These are phyloP conservation scores for Drosophila bipectinata DNA, from an alignment of 1,140 invertebrate genomes.

Conservation along the genomic window DNA sequence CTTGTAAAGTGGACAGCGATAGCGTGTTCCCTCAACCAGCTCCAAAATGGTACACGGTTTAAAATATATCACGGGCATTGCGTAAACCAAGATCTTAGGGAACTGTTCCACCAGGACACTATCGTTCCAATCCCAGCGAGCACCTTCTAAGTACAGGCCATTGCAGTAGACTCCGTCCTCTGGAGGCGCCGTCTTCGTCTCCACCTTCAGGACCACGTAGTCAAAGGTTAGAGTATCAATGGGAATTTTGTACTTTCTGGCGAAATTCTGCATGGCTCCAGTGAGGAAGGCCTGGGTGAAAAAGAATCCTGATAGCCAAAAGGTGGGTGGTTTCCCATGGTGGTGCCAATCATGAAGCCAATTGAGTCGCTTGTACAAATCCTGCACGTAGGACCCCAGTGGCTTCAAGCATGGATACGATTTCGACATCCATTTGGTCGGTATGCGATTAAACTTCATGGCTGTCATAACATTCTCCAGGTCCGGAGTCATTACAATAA, in stretches of 20 bases:
- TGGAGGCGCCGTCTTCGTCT: conserved; percentile 85
- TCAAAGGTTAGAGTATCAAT: conserved; percentile 94
- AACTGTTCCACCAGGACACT: conserved; percentile 89
- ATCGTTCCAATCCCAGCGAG: conserved; percentile 89
- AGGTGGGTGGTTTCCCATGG: conserved; percentile 89
- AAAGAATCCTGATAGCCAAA: conserved; percentile 98
- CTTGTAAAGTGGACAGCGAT: conserved; percentile 94
- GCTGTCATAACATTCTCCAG: conserved; percentile 89
- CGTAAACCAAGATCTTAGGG: conserved; percentile 92
- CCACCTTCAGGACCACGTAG: conserved; percentile 87
- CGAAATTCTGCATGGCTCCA: conserved; percentile 95
- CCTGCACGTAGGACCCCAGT: conserved; percentile 92
- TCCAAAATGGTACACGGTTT: conserved; percentile 84
- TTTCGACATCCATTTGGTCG: conserved; percentile 90
- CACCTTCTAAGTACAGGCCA: conserved; percentile 93
- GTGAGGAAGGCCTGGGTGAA: conserved; percentile 98
- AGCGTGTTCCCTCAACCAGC: conserved; percentile 86
- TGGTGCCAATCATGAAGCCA: conserved; percentile 90
- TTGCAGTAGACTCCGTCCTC: conserved; percentile 92
- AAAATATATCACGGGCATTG: conserved; percentile 91
- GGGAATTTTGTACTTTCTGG: conserved; percentile 93
- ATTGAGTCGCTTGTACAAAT: conserved; percentile 92
- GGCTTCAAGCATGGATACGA: conserved; percentile 97
- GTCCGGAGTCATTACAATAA: conserved; percentile 93
- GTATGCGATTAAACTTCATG: conserved; percentile 91